Conservation (phyloP, 2,113 vertebrate genomes). For the Argyrosomus japonicus region DNA sequence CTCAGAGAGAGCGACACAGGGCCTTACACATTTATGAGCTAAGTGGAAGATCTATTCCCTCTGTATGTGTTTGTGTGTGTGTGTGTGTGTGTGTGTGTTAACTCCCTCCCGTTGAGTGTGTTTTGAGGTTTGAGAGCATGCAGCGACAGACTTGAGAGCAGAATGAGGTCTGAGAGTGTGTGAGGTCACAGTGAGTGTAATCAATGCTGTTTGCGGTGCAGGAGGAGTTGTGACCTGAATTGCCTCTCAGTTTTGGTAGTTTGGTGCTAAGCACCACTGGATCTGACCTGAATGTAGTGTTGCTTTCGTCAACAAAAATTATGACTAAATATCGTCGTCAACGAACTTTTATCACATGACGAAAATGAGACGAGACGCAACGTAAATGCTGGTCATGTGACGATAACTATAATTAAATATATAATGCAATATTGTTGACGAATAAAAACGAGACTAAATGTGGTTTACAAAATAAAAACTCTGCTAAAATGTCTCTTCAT, state of each 20-base stretch:
- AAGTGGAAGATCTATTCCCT: constrained; percentile 40
- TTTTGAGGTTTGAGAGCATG: neutral
- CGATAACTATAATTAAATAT: no score
- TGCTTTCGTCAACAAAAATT: no score
- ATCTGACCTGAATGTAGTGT: no score
- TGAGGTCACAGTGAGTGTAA: neutral
- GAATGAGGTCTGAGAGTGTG: neutral
- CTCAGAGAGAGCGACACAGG: constrained; percentile 31
- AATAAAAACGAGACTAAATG: no score
- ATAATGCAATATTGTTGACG: no score
- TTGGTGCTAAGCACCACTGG: neutral
- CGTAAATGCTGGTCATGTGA: no score
- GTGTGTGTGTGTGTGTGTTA: constrained; percentile 16
- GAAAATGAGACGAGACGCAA: no score
- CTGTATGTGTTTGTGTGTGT: no score
- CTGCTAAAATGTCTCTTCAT: no score
- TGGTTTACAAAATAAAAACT: no score
- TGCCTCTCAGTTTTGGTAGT: neutral
- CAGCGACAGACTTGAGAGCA: constrained; percentile 2
- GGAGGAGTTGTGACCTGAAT: constrained; percentile 1
- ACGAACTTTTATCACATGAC: no score
- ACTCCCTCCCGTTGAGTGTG: constrained; percentile 21
- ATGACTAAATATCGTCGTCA: no score
- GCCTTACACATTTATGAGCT: constrained; percentile 72
- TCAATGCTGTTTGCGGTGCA: neutral